Percentiles rank a stretch among this genome's conserved stretches.
Evolutionary conservation across 2,797 vertebrate genomes (phyloP).

Genomic region (Labroides dimidiatus): DNA sequence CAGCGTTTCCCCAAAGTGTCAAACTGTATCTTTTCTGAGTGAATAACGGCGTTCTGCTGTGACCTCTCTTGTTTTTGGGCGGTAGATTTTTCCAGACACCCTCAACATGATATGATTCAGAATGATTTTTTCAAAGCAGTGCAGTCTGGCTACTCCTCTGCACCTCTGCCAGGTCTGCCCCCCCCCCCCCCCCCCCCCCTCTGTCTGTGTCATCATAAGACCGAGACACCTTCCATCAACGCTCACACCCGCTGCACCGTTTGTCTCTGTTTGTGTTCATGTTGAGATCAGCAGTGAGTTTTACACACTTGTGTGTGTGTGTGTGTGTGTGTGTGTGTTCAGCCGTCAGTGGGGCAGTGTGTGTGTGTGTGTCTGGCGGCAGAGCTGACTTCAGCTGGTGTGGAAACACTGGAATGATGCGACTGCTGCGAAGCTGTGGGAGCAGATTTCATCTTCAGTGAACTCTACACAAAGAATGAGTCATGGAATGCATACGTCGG

Average conservation of each 20-base stretch:
- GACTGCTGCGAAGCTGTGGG: neutral
- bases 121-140: neutral
- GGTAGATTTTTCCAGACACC: neutral
- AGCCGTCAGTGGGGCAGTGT: neutral
- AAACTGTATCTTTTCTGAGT: too few relatives aligned
- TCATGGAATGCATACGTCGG: neutral
- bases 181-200: neutral
- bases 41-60: too few relatives aligned
- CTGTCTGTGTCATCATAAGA: constrained; percentile 21
- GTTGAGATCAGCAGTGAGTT: constrained; percentile 36
- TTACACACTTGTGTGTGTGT: constrained; percentile 8
- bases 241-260: constrained; percentile 23
- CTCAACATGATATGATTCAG: too few relatives aligned
- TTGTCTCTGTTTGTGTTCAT: constrained; percentile 42
- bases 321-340: constrained; percentile 10
- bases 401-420: neutral
- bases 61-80: too few relatives aligned
- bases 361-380: constrained; percentile 8
- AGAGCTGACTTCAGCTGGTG: neutral
- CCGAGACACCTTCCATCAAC: constrained; percentile 31
- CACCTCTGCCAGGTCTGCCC: constrained; percentile 1
- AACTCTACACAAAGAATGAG: neutral
- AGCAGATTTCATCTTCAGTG: neutral
- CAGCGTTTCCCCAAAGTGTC: too few relatives aligned
- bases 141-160: neutral